phyloP scores from a whole-genome alignment of 1,140 invertebrate species.

The Portunus trituberculatus region DNA sequence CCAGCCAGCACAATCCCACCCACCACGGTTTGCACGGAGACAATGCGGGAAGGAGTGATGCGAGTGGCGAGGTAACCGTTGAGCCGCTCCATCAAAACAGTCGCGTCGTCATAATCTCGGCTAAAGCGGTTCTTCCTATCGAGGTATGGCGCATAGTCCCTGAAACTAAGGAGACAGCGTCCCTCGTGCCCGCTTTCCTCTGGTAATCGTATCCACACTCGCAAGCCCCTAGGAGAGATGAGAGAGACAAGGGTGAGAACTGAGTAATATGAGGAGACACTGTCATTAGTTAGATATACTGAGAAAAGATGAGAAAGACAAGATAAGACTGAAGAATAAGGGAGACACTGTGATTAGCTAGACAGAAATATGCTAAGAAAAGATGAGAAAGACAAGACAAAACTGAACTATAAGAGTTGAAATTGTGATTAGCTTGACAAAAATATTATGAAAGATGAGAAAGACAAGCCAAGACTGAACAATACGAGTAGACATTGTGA shows the following conservation, averaged over 20 bases:
- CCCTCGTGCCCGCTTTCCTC: not conserved
- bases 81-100: conserved; percentile 44
- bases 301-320: too few relatives aligned
- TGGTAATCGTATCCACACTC: conserved; percentile 49
- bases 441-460: too few relatives aligned
- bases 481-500: too few relatives aligned
- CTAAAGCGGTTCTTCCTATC: conserved; percentile 65
- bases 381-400: too few relatives aligned
- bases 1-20: not conserved
- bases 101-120: conserved; percentile 54
- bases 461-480: too few relatives aligned
- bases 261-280: too few relatives aligned
- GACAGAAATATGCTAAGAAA: too few relatives aligned
- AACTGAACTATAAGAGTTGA: too few relatives aligned
- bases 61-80: conserved; percentile 58
- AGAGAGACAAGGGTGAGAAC: not conserved
- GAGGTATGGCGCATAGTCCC: conserved; percentile 66
- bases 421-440: too few relatives aligned
- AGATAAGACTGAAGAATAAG: too few relatives aligned
- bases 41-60: not conserved
- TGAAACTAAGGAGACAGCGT: conserved; percentile 62
- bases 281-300: too few relatives aligned
- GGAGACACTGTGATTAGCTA: too few relatives aligned
- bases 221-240: conserved; percentile 51
- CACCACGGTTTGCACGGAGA: conserved; percentile 66